Evolutionary conservation across 2,888 invertebrate species (phyloP).

Genomic region (Cantharis flavilabris): DNA sequence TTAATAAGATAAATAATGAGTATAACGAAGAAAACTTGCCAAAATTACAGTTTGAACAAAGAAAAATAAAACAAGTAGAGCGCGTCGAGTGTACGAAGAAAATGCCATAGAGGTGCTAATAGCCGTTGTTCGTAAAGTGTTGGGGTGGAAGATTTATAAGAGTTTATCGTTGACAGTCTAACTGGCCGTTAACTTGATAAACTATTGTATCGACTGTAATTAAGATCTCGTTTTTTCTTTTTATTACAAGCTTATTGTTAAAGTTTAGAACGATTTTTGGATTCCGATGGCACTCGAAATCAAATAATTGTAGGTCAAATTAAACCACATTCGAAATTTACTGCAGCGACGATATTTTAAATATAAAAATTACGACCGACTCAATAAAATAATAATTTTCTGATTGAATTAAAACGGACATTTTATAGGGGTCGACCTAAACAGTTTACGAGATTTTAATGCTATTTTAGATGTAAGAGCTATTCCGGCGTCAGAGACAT

Average conservation of each 20-base stretch:
- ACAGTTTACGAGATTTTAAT: neutral
- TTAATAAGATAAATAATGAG: constrained; percentile 17
- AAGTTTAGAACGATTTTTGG: constrained; percentile 13
- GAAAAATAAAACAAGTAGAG: constrained; percentile 22
- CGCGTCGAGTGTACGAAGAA: constrained; percentile 8
- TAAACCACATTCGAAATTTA: neutral
- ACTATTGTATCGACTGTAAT: constrained; percentile 43
- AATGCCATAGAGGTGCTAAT: constrained; percentile 30
- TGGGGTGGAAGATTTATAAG: constrained; percentile 40
- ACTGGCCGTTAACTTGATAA: constrained; percentile 46
- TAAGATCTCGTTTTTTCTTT: constrained; percentile 39
- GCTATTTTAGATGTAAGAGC: neutral
- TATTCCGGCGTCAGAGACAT: neutral
- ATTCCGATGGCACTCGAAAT: constrained; percentile 7
- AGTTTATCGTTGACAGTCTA: constrained; percentile 43
- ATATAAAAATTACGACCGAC: neutral
- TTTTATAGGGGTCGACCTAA: neutral
- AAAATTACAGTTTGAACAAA: constrained; percentile 23
- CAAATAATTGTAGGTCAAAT: constrained; percentile 1
- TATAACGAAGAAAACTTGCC: constrained; percentile 21
- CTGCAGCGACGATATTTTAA: neutral
- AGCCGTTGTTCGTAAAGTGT: constrained; percentile 30
- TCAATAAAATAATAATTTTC: neutral
- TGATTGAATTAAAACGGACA: neutral
- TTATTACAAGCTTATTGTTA: constrained; percentile 27